These are phyloP conservation scores for Centrocercus urophasianus DNA, from an alignment of 2,113 vertebrate genomes.

Conservation along the genomic window DNA sequence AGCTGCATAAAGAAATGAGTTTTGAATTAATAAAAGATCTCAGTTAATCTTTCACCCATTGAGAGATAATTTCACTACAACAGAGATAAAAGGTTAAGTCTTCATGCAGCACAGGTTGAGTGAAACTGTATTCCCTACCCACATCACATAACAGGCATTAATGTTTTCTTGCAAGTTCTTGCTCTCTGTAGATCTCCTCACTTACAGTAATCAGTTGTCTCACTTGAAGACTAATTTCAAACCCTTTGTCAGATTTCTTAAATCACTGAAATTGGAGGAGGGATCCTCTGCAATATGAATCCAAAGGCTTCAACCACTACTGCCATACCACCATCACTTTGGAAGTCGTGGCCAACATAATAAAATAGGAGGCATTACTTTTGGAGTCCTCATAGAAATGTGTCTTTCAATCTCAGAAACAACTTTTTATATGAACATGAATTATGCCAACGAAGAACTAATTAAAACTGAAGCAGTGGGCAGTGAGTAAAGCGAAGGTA, in stretches of 20 bases:
- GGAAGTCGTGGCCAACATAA: background rate
- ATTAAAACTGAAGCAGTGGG: background rate
- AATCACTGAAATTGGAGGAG: background rate
- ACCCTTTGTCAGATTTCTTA: background rate
- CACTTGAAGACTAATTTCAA: background rate
- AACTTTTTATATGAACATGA: background rate
- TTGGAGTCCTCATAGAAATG: background rate
- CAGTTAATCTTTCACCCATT: background rate
- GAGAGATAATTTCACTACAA: slow-evolving; percentile 8
- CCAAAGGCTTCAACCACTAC: background rate
- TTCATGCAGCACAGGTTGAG: background rate
- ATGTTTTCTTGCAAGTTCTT: background rate
- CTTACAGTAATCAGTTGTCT: background rate
- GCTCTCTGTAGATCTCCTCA: background rate
- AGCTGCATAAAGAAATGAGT: background rate
- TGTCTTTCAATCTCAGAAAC: background rate
- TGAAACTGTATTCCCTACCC: background rate
- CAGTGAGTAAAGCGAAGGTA: background rate
- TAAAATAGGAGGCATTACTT: background rate
- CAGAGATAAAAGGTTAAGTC: background rate
- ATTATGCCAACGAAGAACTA: background rate
- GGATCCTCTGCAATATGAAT: background rate
- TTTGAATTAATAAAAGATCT: slow-evolving; percentile 9
- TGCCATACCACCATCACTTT: background rate
- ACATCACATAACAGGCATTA: background rate